Percentiles rank a stretch among this genome's conserved stretches.
Evolutionary conservation across 1,140 invertebrate species (phyloP).

Genomic region (Coelopa frigida): DNA sequence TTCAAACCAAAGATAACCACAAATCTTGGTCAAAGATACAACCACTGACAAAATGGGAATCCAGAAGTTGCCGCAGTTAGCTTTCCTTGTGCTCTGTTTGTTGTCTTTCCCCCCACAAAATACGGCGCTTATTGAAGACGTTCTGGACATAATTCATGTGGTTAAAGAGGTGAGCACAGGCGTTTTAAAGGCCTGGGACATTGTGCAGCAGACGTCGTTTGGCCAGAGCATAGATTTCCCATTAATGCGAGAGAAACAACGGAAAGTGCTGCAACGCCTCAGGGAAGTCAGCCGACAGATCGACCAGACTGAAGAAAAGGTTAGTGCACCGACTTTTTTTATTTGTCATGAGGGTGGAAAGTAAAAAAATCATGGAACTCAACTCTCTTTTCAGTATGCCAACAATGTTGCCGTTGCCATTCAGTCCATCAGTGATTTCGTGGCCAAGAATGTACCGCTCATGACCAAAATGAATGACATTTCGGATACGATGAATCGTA

Average conservation of each 20-base stretch:
- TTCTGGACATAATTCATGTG: slow-evolving; percentile 54
- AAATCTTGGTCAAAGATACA: slow-evolving; percentile 9
- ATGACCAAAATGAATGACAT: slow-evolving; percentile 53
- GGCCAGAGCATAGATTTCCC: slow-evolving; percentile 52
- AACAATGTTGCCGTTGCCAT: slow-evolving; percentile 36
- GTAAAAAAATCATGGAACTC: background rate
- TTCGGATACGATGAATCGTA: slow-evolving; percentile 50
- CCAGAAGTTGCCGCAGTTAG: too few relatives aligned
- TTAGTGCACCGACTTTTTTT: slow-evolving; percentile 11
- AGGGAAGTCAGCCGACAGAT: slow-evolving; percentile 46
- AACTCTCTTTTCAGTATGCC: slow-evolving; percentile 23
- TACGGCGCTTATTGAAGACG: slow-evolving; percentile 49
- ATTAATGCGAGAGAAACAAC: slow-evolving; percentile 50
- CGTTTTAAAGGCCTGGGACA: slow-evolving; percentile 55
- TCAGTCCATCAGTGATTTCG: slow-evolving; percentile 30
- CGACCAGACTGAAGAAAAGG: slow-evolving; percentile 36
- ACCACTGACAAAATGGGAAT: background rate
- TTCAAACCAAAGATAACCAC: background rate
- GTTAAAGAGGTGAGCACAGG: slow-evolving; percentile 53
- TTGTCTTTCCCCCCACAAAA: slow-evolving; percentile 19
- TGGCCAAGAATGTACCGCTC: slow-evolving; percentile 44
- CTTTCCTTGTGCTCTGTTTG: slow-evolving; percentile 8
- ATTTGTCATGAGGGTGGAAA: background rate
- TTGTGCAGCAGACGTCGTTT: slow-evolving; percentile 50
- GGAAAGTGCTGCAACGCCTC: slow-evolving; percentile 48